Base-by-base conservation (phyloP, 2,888 invertebrate genomes). In the Horisme vitalbata region DNA sequence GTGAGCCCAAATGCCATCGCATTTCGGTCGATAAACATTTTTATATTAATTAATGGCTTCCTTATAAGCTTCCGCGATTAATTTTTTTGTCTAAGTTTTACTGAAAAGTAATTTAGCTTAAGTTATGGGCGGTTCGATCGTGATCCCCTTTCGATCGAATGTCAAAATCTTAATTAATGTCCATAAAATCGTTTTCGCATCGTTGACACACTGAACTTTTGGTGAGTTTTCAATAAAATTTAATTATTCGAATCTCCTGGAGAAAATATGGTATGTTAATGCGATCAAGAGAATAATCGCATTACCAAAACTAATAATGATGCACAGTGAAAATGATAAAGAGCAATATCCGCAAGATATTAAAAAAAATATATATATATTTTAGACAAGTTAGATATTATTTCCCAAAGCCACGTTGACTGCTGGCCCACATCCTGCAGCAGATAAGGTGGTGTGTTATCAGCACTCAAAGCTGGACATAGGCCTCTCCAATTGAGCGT, bases 151-250 rank as follows among this genome's bases (percentile, higher is more conserved):
- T 50, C 50, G 56, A 59, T 59, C 56, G 56, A 59, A 53, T 56
- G 59, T 54, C 56, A 59, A 56, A 43, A 59, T 56, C 56, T 59
- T 59, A 59, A 59, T 59, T 48, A 52, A 52, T 51, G 50, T 33
- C 50, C 52, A 48, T 56, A 45, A 24, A 34, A 31, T 41, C 9
- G 36, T 41, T 35, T 23, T 26, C 39, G 35, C 36, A 8, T 46
- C 37, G 44, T 46, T 56, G 59, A 54, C 59, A 56, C 11, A 59
- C 50, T 59, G 56, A 59, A 56, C 59, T 59, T 58, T 52, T 38
- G 23, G 5, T 8, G 8, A 37, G 14, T 48, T 47, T 50, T 49
- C 43, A 54, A 45, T 52, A 54, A 52, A 47, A 45, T 14, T 35
- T 55, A 52, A 49, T 50, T 48, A 52, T 45, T 49, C 24, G 14